Evolutionary conservation across 2,888 invertebrate genomes (phyloP), one percentile per base, ranked within the genome.

Genomic region (Vesta saturnalis): DNA sequence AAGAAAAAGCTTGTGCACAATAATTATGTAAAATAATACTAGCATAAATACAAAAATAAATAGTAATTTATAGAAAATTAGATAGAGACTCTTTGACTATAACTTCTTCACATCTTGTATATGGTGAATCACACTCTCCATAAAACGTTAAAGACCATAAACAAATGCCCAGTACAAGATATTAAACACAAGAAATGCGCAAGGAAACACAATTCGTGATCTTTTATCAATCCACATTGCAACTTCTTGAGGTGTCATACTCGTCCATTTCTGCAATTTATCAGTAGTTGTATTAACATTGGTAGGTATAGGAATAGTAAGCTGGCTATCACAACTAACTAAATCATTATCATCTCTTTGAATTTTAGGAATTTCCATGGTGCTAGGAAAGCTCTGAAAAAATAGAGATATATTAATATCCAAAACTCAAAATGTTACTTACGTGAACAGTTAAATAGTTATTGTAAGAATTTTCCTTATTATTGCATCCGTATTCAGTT

Each of bases 241-340:
- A 64, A 95, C 94, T 83, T 95, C 92, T 77, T 94, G 94, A 0
- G 95, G 94, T 1, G 94, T 94, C 90, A 94, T 92, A 12, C 93
- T 93, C 56, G 94, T 93, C 89, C 92, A 92, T 21, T 85, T 58
- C 77, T 79, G 21, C 79, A 81, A 52, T 56, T 72, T 71, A 23
- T 8, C 63, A 16, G 60, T 18, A 2, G 43, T 55, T 10, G 57
- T 74, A 73, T 21, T 78, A 72, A 56, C 30, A n/a, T 61, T 70
- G 10, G 54, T 65, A 1, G 74, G 72, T 8, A 72, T 69, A 10
- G 72, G 49, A 58, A 72, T 70, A 0, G 72, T 59, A 30, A 72
- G 56, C 35, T 64, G 61, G 60, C 73, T 72, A 12, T 76, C 74
- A 1, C 63, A 62, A 14, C 56, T 64, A 3, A 73, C 58, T 47